A percentile compares a stretch with the other conserved stretches of the same genome.
These are phyloP conservation scores for Sus cebifrons DNA, from an alignment of 2,797 vertebrate genomes.

Conservation along the genomic window DNA sequence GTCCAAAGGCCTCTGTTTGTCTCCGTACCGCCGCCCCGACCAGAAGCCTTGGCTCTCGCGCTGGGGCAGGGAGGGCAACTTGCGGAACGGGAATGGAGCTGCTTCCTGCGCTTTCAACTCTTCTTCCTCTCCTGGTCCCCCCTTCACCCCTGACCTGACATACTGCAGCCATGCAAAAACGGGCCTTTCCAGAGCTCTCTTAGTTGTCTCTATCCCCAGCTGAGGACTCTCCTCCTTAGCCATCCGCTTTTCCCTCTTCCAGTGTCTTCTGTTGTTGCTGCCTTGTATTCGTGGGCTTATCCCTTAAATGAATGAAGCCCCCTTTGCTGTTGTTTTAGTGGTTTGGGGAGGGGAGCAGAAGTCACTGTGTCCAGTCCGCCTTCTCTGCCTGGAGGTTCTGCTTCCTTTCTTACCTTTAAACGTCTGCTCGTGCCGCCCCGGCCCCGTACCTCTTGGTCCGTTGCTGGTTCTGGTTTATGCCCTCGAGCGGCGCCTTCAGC, in stretches of 20 bases:
- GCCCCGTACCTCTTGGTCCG: accelerated
- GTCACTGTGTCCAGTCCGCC: background rate
- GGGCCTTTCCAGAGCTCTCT: slow-evolving; percentile 12
- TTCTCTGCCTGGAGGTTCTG: background rate
- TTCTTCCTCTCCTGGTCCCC: background rate
- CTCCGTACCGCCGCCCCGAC: background rate
- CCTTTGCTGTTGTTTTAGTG: background rate
- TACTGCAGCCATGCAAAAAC: background rate
- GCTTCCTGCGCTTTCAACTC: background rate
- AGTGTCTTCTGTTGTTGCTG: background rate
- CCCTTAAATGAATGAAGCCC: background rate
- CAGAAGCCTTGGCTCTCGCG: background rate
- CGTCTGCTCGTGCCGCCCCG: background rate
- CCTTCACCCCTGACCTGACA: background rate
- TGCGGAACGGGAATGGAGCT: background rate
- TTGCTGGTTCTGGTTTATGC: background rate
- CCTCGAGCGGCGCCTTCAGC: background rate
- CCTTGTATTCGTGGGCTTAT: background rate
- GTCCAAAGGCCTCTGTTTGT: background rate
- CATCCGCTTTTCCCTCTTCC: background rate
- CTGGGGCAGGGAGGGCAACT: background rate
- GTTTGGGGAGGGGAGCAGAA: background rate
- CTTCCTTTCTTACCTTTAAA: background rate
- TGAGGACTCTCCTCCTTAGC: background rate
- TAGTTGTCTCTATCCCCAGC: too few species aligned